Conservation (phyloP, 2,888 invertebrate species). For the Phengaris arion region DNA sequence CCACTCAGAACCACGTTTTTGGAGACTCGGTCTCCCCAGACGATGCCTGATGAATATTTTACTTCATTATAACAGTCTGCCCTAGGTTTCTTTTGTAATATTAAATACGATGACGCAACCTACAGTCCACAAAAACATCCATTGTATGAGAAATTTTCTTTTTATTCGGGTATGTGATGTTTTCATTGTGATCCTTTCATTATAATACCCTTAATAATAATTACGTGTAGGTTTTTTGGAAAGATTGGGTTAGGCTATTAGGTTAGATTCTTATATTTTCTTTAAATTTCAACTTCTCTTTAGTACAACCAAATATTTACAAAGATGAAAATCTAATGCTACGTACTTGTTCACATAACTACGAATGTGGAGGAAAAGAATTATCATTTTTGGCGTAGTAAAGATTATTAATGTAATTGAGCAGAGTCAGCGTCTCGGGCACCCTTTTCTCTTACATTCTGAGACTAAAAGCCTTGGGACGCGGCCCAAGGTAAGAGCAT, state of each 20-base stretch:
- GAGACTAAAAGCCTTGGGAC: slow-evolving; percentile 65
- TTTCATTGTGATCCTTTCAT: slow-evolving; percentile 20
- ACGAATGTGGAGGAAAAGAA: slow-evolving; percentile 39
- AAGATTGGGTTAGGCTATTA: neutral
- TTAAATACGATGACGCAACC: slow-evolving; percentile 51
- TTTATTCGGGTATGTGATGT: slow-evolving; percentile 26
- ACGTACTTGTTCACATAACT: neutral
- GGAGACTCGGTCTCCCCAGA: slow-evolving; percentile 63
- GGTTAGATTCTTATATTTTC: neutral
- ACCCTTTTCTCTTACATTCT: slow-evolving; percentile 70
- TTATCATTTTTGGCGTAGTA: slow-evolving; percentile 53
- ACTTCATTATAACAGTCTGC: slow-evolving; percentile 72
- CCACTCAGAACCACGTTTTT: slow-evolving; percentile 49
- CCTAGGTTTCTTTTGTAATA: slow-evolving; percentile 55
- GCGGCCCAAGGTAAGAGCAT: slow-evolving; percentile 43
- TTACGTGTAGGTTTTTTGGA: neutral
- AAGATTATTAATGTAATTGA: slow-evolving; percentile 67
- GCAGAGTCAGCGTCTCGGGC: slow-evolving; percentile 62
- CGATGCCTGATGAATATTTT: slow-evolving; percentile 73
- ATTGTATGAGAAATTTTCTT: slow-evolving; percentile 30
- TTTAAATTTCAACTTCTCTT: neutral
- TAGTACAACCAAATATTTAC: neutral
- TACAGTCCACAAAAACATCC: slow-evolving; percentile 32
- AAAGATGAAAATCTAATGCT: neutral
- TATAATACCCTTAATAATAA: slow-evolving; percentile 9